Percentiles rank a stretch among this genome's conserved stretches.
phyloP scores from a whole-genome alignment of 2,888 invertebrate species.

The Athalia cordata region DNA sequence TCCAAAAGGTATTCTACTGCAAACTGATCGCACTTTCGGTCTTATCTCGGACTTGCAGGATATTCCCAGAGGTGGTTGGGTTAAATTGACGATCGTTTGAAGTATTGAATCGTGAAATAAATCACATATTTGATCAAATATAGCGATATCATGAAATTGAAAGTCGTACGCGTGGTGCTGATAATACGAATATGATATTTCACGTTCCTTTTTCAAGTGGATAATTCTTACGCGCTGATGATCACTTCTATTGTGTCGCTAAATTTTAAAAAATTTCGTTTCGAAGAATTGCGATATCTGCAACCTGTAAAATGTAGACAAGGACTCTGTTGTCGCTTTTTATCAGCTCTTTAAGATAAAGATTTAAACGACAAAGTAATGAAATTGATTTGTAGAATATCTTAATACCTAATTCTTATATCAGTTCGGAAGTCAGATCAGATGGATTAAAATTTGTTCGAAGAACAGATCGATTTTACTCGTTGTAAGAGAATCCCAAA shows the following conservation, averaged over 20 bases:
- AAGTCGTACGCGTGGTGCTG: conserved; percentile 13
- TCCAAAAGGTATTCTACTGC: background rate
- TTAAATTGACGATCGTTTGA: background rate
- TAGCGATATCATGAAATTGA: background rate
- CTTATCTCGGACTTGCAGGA: conserved; percentile 21
- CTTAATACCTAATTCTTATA: too few species aligned
- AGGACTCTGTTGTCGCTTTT: too few species aligned
- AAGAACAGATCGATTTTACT: too few species aligned
- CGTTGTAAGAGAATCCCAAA: too few species aligned
- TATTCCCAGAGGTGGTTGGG: background rate
- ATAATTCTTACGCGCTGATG: background rate
- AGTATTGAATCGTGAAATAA: conserved; percentile 19
- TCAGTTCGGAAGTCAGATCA: too few species aligned
- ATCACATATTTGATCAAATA: background rate
- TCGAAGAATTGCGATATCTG: too few species aligned
- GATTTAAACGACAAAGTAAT: too few species aligned
- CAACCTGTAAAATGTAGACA: too few species aligned
- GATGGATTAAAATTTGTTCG: too few species aligned
- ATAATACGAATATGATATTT: background rate
- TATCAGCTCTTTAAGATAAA: too few species aligned
- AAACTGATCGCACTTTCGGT: background rate
- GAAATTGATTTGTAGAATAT: too few species aligned
- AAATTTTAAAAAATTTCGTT: background rate
- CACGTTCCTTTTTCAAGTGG: conserved; percentile 1
- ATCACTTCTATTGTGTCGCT: too few species aligned